Conservation (phyloP, 2,888 invertebrate genomes). For the Saturnia japonica region DNA sequence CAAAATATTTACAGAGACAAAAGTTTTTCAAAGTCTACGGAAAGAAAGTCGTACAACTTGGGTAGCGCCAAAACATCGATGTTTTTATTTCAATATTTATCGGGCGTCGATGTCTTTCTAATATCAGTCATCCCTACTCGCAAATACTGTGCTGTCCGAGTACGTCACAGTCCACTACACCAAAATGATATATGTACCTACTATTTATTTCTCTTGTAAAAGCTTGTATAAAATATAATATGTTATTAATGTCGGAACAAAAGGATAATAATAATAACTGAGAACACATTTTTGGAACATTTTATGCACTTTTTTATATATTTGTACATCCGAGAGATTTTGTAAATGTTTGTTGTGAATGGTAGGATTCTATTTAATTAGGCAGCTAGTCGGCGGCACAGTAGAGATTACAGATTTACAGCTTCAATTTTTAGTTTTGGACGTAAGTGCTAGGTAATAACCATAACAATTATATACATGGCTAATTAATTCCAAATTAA, state of each 20-base stretch:
- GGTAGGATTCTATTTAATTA: conserved; percentile 25
- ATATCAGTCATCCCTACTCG: too few relatives aligned
- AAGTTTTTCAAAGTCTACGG: too few relatives aligned
- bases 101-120: too few relatives aligned
- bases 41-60: too few relatives aligned
- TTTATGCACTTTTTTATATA: conserved; percentile 79
- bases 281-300: conserved; percentile 75
- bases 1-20: too few relatives aligned
- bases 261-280: conserved; percentile 2
- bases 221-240: not conserved
- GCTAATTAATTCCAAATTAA: too few relatives aligned
- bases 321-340: conserved; percentile 70
- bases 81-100: too few relatives aligned
- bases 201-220: conserved; percentile 1
- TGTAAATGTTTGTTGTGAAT: conserved; percentile 63
- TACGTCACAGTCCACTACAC: not conserved
- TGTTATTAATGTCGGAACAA: conserved; percentile 1
- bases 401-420: too few relatives aligned
- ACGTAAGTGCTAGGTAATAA: too few relatives aligned
- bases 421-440: not conserved
- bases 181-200: not conserved
- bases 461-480: too few relatives aligned
- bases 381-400: conserved; percentile 33
- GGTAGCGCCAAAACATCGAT: too few relatives aligned
- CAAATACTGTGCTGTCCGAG: not conserved